Evolutionary conservation across 2,888 invertebrate genomes (phyloP), one percentile per base, ranked within the genome.

Genomic region (Oscheius myriophilus): DNA sequence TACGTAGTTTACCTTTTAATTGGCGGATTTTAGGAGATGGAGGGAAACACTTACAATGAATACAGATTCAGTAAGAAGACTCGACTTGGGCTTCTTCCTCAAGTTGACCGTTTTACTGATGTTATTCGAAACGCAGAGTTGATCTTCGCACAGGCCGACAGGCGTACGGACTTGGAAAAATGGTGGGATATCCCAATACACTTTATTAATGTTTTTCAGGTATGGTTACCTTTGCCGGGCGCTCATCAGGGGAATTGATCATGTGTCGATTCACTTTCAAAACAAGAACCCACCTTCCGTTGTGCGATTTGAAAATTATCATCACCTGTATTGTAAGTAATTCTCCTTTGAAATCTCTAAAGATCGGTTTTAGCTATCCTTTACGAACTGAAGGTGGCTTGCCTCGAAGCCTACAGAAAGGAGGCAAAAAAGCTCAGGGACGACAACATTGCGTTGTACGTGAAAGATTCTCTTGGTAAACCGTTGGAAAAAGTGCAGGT

Each of bases 301-400:
- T 53, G 91, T 96, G 59, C 92, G 93, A 88, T 93, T 95, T 92
- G 93, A 97, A 90, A 98, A 97, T 89, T 96, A 93, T 88, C 96
- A 97, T 90, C 92, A 93, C 83, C 91, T 98, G 87, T 92, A 93
- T 87, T 87, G 89, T 89, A 82, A 86, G 88, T 67, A 52, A n/a
- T n/a, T n/a, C 12, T 46, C 6, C 12, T 63, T 16, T 6, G 25
- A 1, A 41, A 11, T 43, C 43, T 43, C 2, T 12, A 54, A 49
- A 18, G 4, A 39, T 49, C 18, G 53, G 21, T 42, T 43, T 59
- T 70, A 86, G 86, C 75, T 43, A 75, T 76, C 12, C 88, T 96
- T 78, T 93, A 93, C 9, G 92, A 93, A 87, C 89, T 96, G 82
- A 96, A 96, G 89, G 93, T 95, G 81, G 89, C 92, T 11, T 93